Evolutionary conservation across 2,888 invertebrate genomes (phyloP), one percentile per base, ranked within the genome.

Genomic region (Epinotia nisella): DNA sequence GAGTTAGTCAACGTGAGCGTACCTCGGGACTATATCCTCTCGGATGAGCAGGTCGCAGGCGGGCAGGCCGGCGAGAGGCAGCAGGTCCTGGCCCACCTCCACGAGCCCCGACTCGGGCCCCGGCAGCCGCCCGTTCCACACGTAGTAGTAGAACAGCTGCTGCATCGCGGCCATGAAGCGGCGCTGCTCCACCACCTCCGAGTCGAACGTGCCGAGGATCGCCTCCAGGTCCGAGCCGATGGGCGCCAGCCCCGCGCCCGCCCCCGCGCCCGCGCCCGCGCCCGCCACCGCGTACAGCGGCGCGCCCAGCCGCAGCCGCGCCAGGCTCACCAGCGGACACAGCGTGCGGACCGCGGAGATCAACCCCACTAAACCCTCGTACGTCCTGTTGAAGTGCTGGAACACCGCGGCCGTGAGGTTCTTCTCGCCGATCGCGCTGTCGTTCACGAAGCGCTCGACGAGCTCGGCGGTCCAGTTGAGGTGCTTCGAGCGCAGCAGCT

Each of bases 141-240:
- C 97, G 81, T 95, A 98, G 80, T 96, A 95, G 87, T 97, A 97
- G 88, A 98, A 98, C 41, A 97, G 88, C 76, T 96, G 95, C 83
- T 97, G 97, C 94, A 98, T 96, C 13, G 97, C 96, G 0, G 96
- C 95, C 78, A 96, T 95, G 83, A 95, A 97, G 19, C 96, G 94
- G 56, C 96, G 94, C 83, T 97, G 97, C 80, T 96, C 96, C 0
- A 96, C 95, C 53, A 95, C 95, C 79, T 95, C 95, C 0, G 96
- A 95, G 74, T 96, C 95, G 79, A 96, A 97, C 15, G 95, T 94
- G 0, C 96, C 97, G 60, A 98, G 94, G 78, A 98, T 97, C 0
- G 97, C 97, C 68, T 95, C 95, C 0, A 96, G 94, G 83, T 98
- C 98, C 1, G 96, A 94, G 82, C 96, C 95, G 1, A 86, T 81